These are phyloP conservation scores for mouse (Mus musculus) DNA, from an alignment of 2,113 vertebrate genomes.

Conservation along the genomic window GRCm39 chr4:152921001-152921500, in stretches of 20 bases:
- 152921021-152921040: too few species aligned
- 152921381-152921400: not conserved
- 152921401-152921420: too few species aligned
- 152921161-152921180: too few species aligned
- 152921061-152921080: fast-evolving
- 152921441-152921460: not conserved
- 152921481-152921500: not conserved
- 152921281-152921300: not conserved
- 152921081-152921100: not conserved
- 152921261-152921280: fast-evolving
- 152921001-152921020: fast-evolving
- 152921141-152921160: not conserved
- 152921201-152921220: not conserved
- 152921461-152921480: not conserved
- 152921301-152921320: too few species aligned
- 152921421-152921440: too few species aligned
- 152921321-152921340: not conserved
- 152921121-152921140: fast-evolving
- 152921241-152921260: not conserved
- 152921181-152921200: too few species aligned
- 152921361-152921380: not conserved
- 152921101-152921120: not conserved
- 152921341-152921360: not conserved
- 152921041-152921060: not conserved
- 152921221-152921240: fast-evolving